Base-by-base conservation (phyloP, 2,888 invertebrate genomes). In the Chrysolina americana region DNA sequence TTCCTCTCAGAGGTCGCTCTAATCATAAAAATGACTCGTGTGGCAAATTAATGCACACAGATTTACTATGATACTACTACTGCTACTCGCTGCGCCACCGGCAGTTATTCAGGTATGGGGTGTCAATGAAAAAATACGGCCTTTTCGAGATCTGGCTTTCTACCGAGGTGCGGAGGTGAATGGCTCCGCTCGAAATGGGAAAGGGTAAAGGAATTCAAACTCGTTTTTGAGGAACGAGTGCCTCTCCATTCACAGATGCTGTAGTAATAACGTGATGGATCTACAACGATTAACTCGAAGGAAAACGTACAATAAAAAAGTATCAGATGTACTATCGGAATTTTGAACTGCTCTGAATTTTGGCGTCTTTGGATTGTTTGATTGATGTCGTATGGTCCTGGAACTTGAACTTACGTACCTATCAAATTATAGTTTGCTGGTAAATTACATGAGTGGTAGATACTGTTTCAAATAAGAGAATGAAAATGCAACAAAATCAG, bases 51-150 rank as follows among this genome's bases (percentile, higher is more conserved):
- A 28, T 59, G 59, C 59, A 59, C 59, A 28, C 23, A 28, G 59
- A 59, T 59, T 28, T 59, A 59, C 59, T 59, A 59, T 59, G 36
- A 59, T 59, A 59, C 59, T 59, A 59, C 56, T 56, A 56, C 56
- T 56, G 23, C 13, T 59, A 59, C 59, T n/a, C 23, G 28, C 36
- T 19, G 13, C 23, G 21, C 23, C 23, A 19, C 21, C 21, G 19
- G 56, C 23, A 19, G 19, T 56, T 56, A 56, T 56, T 56, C 56
- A 56, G 56, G 56, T 56, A 23, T 59, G 59, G 28, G 59, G 59
- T 59, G 59, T 59, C 59, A 59, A 59, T 59, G 59, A 10, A 17
- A 59, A 59, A 59, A 59, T n/a, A n/a, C 59, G 15, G n/a, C 36
- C 36, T 36, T 36, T 36, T 36, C 36, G 36, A 36, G 36, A 36